phyloP scores from a whole-genome alignment of 2,113 vertebrate genomes.

The Antidorcas marsupialis region DNA sequence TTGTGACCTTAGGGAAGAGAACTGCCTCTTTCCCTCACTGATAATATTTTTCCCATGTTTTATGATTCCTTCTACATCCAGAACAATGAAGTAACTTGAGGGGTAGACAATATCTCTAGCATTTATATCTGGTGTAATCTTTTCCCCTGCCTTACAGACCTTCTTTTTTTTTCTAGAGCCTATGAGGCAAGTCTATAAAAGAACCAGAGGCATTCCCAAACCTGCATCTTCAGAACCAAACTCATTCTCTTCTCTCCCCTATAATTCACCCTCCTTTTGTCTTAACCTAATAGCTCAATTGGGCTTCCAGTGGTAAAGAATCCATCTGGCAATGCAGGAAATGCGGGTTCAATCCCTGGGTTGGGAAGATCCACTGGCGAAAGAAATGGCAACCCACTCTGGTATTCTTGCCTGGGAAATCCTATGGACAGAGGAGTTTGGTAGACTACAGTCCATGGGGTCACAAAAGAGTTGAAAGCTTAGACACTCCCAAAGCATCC shows the following conservation, averaged over 20 bases:
- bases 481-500: neutral
- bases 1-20: neutral
- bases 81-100: neutral
- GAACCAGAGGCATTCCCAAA: neutral
- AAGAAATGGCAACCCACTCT: neutral
- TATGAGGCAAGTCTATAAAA: neutral
- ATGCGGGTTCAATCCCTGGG: accelerated
- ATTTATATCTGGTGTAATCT: neutral
- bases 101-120: neutral
- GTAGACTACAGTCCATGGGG: neutral
- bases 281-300: neutral
- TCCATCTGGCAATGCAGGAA: neutral
- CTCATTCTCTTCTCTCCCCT: neutral
- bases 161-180: neutral
- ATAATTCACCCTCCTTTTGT: neutral
- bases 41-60: neutral
- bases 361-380: neutral
- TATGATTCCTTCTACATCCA: neutral
- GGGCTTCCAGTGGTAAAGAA: neutral
- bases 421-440: neutral
- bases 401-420: neutral
- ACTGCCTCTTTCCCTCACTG: neutral
- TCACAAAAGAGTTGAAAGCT: neutral
- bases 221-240: neutral
- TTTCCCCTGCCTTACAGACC: neutral